Conservation (phyloP, 1,140 invertebrate genomes). For the Ceratina japonica region DNA sequence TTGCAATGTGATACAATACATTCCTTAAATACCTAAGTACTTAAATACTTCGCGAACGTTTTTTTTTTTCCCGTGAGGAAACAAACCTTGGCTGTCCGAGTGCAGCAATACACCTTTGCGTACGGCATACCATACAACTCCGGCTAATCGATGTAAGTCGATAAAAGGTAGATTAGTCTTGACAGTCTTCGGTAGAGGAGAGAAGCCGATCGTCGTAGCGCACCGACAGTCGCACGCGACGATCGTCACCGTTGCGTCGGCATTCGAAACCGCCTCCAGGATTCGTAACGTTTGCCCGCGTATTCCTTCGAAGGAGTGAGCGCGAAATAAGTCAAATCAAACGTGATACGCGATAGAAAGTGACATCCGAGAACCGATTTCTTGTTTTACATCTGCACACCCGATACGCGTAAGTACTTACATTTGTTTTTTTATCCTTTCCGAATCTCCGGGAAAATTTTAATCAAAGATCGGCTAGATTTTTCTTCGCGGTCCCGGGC, state of each 20-base stretch:
- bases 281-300: too few species aligned
- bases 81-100: constrained; percentile 22
- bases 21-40: not conserved
- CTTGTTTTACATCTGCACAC: too few species aligned
- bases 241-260: constrained; percentile 57
- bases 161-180: constrained; percentile 72
- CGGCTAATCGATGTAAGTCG: constrained; percentile 62
- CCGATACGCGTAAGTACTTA: too few species aligned
- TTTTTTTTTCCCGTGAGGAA: constrained; percentile 13
- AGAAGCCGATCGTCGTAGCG: constrained; percentile 47
- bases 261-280: not conserved
- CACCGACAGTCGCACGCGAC: constrained; percentile 66
- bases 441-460: too few species aligned
- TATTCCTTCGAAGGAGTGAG: too few species aligned
- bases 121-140: constrained; percentile 12
- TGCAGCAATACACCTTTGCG: not conserved
- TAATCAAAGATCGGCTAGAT: too few species aligned
- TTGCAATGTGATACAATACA: not conserved
- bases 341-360: too few species aligned
- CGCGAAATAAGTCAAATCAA: too few species aligned
- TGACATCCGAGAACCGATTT: too few species aligned
- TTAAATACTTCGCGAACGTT: too few species aligned
- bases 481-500: too few species aligned
- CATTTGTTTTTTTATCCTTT: too few species aligned
- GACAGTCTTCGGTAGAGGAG: constrained; percentile 50